These are phyloP conservation scores for Salvator merianae DNA, from an alignment of 2,113 vertebrate species.

Conservation along the genomic window DNA sequence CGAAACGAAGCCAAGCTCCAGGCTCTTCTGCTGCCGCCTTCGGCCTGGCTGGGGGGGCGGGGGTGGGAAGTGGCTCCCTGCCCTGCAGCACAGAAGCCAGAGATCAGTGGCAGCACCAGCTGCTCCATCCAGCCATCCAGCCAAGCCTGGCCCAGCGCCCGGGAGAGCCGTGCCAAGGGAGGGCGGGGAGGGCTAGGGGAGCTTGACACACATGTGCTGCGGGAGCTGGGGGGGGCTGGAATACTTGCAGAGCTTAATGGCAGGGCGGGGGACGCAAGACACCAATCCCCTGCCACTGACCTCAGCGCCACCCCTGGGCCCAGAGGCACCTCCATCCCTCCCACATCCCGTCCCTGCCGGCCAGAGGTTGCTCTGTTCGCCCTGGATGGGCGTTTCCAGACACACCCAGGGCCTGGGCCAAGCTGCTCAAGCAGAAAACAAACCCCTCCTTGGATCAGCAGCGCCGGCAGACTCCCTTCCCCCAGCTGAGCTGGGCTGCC, in stretches of 20 bases:
- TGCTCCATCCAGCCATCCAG: background rate
- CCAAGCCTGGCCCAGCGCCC: background rate
- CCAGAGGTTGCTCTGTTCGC: background rate
- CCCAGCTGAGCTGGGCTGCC: background rate
- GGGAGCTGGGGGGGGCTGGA: too few species aligned
- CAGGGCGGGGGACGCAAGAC: background rate
- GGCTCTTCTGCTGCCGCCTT: background rate
- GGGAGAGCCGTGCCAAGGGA: background rate
- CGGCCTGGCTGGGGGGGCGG: background rate
- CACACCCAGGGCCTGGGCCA: background rate
- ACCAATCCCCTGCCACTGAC: background rate
- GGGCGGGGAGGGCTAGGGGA: background rate
- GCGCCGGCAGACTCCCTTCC: background rate
- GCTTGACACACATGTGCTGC: background rate
- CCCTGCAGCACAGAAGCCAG: background rate
- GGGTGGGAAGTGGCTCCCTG: background rate
- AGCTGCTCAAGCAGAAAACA: background rate
- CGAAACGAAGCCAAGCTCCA: too few species aligned
- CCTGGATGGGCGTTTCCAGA: background rate
- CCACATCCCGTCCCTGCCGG: background rate
- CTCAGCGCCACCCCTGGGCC: background rate
- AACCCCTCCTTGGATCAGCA: background rate
- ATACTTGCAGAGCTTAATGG: background rate
- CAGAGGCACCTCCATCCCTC: background rate
- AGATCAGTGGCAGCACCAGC: slow-evolving; percentile 8